Conservation (phyloP, 2,888 invertebrate species). For the Timema podura region DNA sequence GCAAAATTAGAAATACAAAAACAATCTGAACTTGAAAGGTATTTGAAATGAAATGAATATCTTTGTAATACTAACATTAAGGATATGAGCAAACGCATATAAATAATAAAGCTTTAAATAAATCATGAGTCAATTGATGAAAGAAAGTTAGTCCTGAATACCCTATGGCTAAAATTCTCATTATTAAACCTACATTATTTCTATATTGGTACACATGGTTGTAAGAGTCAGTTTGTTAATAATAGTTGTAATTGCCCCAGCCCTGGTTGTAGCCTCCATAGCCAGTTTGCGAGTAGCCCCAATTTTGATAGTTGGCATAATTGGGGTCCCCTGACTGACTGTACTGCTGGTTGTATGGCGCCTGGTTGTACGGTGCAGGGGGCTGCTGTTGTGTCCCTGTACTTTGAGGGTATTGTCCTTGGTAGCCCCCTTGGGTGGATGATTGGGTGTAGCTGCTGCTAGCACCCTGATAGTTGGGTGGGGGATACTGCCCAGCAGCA, state of each 20-base stretch:
- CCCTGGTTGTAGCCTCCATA: constrained; percentile 54
- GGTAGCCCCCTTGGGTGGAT: constrained; percentile 45
- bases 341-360: constrained; percentile 43
- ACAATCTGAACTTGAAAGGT: no score
- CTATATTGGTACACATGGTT: no score
- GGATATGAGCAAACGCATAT: no score
- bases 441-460: constrained; percentile 32
- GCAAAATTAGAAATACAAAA: no score
- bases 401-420: constrained; percentile 40
- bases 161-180: no score
- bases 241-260: constrained; percentile 55
- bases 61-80: no score
- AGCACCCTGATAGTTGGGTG: constrained; percentile 22
- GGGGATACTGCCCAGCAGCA: constrained; percentile 27
- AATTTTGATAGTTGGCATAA: constrained; percentile 56
- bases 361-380: constrained; percentile 29
- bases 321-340: constrained; percentile 54
- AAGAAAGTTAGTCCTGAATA: no score
- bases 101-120: no score
- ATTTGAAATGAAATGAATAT: no score
- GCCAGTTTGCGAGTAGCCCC: constrained; percentile 55
- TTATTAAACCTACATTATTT: no score
- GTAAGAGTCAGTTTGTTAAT: constrained; percentile 26
- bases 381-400: constrained; percentile 27
- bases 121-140: no score